Evolutionary conservation across 2,888 invertebrate species (phyloP).

Genomic region (Empis livida): DNA sequence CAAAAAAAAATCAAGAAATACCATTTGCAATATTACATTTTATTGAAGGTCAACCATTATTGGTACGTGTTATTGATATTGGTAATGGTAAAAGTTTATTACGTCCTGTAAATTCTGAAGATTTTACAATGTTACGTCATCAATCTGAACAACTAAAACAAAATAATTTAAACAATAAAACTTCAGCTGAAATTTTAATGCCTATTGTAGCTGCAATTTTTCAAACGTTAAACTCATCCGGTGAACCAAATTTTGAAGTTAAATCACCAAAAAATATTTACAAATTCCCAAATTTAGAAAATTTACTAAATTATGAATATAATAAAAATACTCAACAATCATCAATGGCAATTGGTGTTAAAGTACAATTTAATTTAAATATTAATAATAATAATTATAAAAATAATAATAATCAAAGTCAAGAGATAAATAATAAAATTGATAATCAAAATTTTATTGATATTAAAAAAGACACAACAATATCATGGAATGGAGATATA

Average conservation of each 20-base stretch:
- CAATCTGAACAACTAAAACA: constrained; percentile 1
- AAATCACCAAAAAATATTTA: constrained; percentile 10
- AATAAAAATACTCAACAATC: background rate
- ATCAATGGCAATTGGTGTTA: too few species aligned
- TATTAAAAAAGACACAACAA: too few species aligned
- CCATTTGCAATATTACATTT: constrained; percentile 59
- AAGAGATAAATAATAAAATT: background rate
- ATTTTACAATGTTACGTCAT: constrained; percentile 4
- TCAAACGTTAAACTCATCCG: constrained; percentile 8
- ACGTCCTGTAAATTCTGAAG: constrained; percentile 6
- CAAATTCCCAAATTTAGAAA: constrained; percentile 5
- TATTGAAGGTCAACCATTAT: constrained; percentile 49
- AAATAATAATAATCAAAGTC: background rate
- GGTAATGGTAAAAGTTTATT: constrained; percentile 7
- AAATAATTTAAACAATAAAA: background rate
- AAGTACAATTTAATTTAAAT: too few species aligned
- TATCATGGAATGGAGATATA: too few species aligned
- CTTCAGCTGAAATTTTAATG: constrained; percentile 1
- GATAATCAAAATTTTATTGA: background rate
- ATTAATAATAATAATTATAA: too few species aligned
- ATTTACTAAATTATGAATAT: background rate
- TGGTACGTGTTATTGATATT: constrained; percentile 50
- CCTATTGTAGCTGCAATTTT: constrained; percentile 11
- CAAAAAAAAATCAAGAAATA: constrained; percentile 48
- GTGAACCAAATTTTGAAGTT: constrained; percentile 8